Evolutionary conservation across 2,888 invertebrate genomes (phyloP).

Genomic region (Trilocha varians): DNA sequence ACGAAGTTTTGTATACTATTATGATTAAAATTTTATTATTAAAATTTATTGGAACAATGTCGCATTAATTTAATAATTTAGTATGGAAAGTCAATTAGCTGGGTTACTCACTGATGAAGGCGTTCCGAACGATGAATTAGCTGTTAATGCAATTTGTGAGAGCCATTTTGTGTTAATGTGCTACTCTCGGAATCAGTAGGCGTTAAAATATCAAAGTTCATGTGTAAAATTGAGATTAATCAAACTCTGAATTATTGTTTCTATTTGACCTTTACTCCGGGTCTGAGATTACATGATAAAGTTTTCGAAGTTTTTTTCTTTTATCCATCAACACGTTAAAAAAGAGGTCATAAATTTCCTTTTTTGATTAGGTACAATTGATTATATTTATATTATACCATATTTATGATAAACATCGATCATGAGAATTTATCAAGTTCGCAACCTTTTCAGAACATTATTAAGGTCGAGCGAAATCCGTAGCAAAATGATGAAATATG

Average conservation of each 20-base stretch:
- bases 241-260: neutral
- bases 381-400: no score
- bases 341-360: no score
- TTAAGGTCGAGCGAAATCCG: neutral
- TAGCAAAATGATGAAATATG: neutral
- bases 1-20: no score
- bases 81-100: slow-evolving; percentile 20
- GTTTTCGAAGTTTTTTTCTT: no score
- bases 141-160: slow-evolving; percentile 31
- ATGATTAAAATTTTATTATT: no score
- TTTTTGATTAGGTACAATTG: no score
- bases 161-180: slow-evolving; percentile 7
- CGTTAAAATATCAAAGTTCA: neutral
- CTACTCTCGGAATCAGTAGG: neutral
- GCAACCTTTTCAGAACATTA: neutral
- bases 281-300: no score
- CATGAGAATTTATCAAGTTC: neutral
- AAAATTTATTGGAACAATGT: slow-evolving; percentile 9
- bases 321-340: no score
- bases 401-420: neutral
- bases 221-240: neutral
- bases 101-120: slow-evolving; percentile 21
- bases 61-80: slow-evolving; percentile 21
- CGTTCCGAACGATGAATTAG: slow-evolving; percentile 32
- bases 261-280: no score